Base-by-base conservation (phyloP, 2,888 invertebrate genomes). In the Acanthosoma haemorrhoidale region DNA sequence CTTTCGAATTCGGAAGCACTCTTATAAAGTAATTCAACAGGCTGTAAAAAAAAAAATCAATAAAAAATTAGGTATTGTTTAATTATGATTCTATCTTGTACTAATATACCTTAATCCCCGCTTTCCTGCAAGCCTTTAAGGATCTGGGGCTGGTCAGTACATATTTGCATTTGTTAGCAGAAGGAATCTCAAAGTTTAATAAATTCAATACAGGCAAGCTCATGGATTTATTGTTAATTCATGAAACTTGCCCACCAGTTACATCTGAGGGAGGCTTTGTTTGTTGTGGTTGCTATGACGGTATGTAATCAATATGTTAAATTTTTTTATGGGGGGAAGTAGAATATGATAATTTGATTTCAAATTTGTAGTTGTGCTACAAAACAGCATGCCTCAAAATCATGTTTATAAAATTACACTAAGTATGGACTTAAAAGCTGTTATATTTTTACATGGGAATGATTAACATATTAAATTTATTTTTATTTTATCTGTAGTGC, bases 141-240 rank as follows among this genome's bases (percentile, higher is more conserved):
- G 84, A 84, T 60, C 83, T 78, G 13, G 84, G 84, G 77, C 83
- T 83, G 25, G 83, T 84, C 69, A 84, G 77, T 21, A 84, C 81
- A 78, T 83, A 83, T 72, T 82, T 82, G 73, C 81, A 81, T 69
- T 79, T 79, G 73, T 80, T 80, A 75, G 80, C 81, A 61, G 77
- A 77, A 13, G 79, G 78, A 72, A 80, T 79, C 72, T 84, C 83
- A 77, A 83, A 82, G 76, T 83, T 83, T 74, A 81, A 79, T 60
- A 84, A 77, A 75, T 82, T 80, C 69, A 83, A 72, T 51, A 70
- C 69, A 31, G 72, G 72, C 61, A 73, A 67, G 63, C 70, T 70
- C 72, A 72, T 72, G 66, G 66, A 64, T 41, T 41, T 36, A 36
- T 29, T 36, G 29, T 64, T 21, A 64, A 64, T 25, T 60, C 60